phyloP scores from a whole-genome alignment of 2,113 vertebrate species.

The Felis chaus region DNA sequence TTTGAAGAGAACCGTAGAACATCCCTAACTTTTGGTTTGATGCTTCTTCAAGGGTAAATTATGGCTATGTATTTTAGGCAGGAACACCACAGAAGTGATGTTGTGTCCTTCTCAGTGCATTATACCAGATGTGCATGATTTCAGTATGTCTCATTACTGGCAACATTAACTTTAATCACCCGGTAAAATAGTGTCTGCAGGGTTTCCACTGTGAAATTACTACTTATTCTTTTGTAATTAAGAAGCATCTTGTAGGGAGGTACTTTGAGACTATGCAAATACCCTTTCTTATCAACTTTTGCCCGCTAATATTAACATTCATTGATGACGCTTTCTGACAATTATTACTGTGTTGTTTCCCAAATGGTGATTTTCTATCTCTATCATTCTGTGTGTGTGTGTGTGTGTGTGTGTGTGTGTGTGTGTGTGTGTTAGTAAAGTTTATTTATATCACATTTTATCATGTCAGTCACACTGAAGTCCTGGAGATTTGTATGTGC shows the following conservation, averaged over 20 bases:
- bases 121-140: fast-evolving
- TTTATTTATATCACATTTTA: not conserved
- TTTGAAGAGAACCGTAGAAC: not conserved
- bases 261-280: not conserved
- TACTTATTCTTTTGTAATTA: not conserved
- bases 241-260: not conserved
- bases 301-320: not conserved
- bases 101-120: not conserved
- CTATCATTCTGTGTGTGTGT: not conserved
- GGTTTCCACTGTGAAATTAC: not conserved
- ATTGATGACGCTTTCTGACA: not conserved
- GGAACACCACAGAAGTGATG: not conserved
- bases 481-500: not conserved
- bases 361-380: not conserved
- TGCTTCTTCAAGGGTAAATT: not conserved
- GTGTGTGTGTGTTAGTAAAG: not conserved
- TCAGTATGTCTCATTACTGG: not conserved
- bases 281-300: not conserved
- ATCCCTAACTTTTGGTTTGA: not conserved
- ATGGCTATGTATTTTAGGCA: too few relatives aligned
- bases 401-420: not conserved
- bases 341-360: not conserved
- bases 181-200: not conserved
- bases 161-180: not conserved
- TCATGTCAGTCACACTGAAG: not conserved